A percentile compares a stretch with the other conserved stretches of the same genome.
phyloP scores from a whole-genome alignment of 2,888 invertebrate species.

The Coleophora flavipennella region DNA sequence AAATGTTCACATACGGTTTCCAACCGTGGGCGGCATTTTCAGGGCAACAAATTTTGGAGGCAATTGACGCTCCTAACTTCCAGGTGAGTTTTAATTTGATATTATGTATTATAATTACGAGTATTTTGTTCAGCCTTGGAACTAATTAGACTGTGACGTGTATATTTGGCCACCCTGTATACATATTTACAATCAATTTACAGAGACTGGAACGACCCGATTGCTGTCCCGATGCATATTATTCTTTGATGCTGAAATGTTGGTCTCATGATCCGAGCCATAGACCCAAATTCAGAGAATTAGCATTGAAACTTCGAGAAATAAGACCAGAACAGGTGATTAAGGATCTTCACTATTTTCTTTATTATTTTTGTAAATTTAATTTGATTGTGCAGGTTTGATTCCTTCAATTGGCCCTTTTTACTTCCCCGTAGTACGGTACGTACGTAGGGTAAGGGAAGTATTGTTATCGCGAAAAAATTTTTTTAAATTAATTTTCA shows the following conservation, averaged over 20 bases:
- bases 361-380: too few species aligned
- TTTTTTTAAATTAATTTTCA: too few species aligned
- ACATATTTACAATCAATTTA: constrained; percentile 13
- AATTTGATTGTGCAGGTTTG: too few species aligned
- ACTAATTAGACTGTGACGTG: neutral
- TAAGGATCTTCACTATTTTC: too few species aligned
- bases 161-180: too few species aligned
- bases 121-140: too few species aligned
- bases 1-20: constrained; percentile 98
- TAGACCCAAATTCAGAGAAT: constrained; percentile 91
- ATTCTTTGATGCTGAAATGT: constrained; percentile 92
- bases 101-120: too few species aligned
- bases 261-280: constrained; percentile 94
- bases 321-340: constrained; percentile 89
- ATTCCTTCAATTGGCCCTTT: too few species aligned
- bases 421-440: too few species aligned
- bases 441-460: too few species aligned
- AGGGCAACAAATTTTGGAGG: constrained; percentile 94
- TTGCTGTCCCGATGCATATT: constrained; percentile 94
- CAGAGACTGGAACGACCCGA: constrained; percentile 93
- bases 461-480: too few species aligned
- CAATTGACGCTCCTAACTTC: constrained; percentile 93
- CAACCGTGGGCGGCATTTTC: constrained; percentile 98
- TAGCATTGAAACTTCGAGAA: constrained; percentile 83
- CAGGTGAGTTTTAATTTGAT: constrained; percentile 71